These are phyloP conservation scores for Albula glossodonta DNA, from an alignment of 2,113 vertebrate species.

Conservation along the genomic window DNA sequence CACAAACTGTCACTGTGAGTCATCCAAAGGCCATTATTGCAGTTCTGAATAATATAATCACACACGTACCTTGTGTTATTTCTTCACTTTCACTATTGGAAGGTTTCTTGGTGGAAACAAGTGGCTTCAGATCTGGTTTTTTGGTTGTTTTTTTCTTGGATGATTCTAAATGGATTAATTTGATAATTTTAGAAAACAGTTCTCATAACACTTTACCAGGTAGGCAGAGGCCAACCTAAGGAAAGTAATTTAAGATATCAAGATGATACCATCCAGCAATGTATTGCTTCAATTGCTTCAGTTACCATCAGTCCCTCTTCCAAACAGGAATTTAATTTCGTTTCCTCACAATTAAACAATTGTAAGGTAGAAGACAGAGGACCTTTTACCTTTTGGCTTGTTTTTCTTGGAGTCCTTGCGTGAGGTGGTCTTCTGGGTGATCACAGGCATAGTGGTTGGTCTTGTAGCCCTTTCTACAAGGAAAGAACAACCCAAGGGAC, in stretches of 20 bases:
- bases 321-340: too few relatives aligned
- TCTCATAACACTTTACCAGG: not conserved
- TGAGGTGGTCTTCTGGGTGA: conserved; percentile 48
- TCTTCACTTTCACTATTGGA: conserved; percentile 61
- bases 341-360: too few relatives aligned
- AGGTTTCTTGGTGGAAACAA: not conserved
- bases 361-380: too few relatives aligned
- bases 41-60: too few relatives aligned
- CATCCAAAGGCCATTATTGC: too few relatives aligned
- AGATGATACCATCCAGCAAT: too few relatives aligned
- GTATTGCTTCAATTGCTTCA: too few relatives aligned
- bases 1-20: too few relatives aligned
- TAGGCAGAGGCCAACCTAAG: not conserved
- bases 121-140: conserved; percentile 24
- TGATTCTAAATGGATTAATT: not conserved
- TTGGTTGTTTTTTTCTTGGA: conserved; percentile 30
- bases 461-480: conserved; percentile 46
- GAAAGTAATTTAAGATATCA: too few relatives aligned
- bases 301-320: too few relatives aligned
- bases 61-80: conserved; percentile 41
- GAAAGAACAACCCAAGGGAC: too few relatives aligned
- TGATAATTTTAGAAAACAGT: not conserved
- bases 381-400: conserved; percentile 56
- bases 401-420: conserved; percentile 57
- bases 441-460: conserved; percentile 41